Conservation (phyloP, 2,113 vertebrate species). For the Apteryx mantelli region DNA sequence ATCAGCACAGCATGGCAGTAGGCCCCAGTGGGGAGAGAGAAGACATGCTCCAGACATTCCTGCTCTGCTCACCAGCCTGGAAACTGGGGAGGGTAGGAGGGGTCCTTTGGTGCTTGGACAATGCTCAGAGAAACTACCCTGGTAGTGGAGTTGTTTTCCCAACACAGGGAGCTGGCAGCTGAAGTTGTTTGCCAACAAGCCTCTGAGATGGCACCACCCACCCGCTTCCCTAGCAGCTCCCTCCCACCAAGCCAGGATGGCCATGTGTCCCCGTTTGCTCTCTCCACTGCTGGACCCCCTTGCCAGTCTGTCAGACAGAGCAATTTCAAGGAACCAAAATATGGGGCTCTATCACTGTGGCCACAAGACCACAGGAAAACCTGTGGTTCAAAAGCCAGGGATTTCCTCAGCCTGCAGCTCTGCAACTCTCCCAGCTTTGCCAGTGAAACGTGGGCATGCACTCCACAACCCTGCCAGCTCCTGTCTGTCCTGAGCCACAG, state of each 20-base stretch:
- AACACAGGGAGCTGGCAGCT: rapidly evolving
- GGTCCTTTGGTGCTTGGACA: neutral
- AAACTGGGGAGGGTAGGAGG: neutral
- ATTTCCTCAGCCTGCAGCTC: neutral
- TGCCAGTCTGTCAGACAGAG: neutral
- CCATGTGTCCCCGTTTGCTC: neutral
- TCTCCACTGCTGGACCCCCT: neutral
- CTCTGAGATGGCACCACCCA: neutral
- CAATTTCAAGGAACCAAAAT: neutral
- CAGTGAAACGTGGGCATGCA: neutral
- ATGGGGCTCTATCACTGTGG: neutral
- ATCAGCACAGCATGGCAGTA: neutral
- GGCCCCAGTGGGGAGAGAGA: rapidly evolving
- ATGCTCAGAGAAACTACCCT: neutral
- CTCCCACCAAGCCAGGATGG: neutral
- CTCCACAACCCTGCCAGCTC: neutral
- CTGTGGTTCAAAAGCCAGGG: neutral
- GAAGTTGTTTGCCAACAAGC: neutral
- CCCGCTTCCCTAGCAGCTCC: neutral
- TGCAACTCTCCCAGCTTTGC: neutral
- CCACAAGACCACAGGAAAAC: neutral
- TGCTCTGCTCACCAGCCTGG: neutral
- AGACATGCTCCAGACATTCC: neutral
- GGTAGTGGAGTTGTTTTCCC: too few species aligned
- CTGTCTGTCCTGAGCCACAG: neutral